Base-by-base conservation (phyloP, 2,113 vertebrate genomes). In the Numida meleagris region DNA sequence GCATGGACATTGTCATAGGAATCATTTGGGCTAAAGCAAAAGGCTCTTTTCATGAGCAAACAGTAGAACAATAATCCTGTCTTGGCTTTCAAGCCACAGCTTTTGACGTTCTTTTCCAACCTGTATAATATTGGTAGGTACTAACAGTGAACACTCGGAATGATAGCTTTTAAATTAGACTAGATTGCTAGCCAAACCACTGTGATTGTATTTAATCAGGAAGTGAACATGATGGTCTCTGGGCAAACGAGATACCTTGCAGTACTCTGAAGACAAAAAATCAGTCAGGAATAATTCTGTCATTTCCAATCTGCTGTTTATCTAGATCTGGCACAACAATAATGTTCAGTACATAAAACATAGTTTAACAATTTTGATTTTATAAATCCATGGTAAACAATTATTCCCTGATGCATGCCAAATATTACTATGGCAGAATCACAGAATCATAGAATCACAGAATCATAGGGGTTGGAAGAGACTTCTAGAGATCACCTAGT, bases 121-220 rank as follows among this genome's bases (percentile, higher is more conserved):
- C 78, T 85, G 59, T 91, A 57, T 89, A 94, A 95, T 93, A 93
- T 50, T 92, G 72, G 80, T 88, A 65, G 91, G 91, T 96, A 96
- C 96, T 97, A 97, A 74, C 67, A 93, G 90, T 91, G 95, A 97
- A 96, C 85, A 82, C 58, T 91, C 93, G 77, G 91, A 94, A 88
- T 90, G 96, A 95, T 97, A 93, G 87, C 74, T 97, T 97, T 95
- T 86, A 97, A 97, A 97, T 98, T 97, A 97, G 68, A 89, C 73
- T 76, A 95, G 75, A 95, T 94, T 97, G 75, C 76, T 62, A 93
- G 50, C 77, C 81, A 90, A 96, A 91, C 57, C 65, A 75, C 46
- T 94, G 81, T 97, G 93, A 96, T 96, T 97, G 31, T 82, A 65
- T 97, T 97, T 97, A 97, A 97, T 97, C 91, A 97, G 89, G 71